phyloP scores from a whole-genome alignment of 2,888 invertebrate genomes.

The Tolmerus cingulatus region DNA sequence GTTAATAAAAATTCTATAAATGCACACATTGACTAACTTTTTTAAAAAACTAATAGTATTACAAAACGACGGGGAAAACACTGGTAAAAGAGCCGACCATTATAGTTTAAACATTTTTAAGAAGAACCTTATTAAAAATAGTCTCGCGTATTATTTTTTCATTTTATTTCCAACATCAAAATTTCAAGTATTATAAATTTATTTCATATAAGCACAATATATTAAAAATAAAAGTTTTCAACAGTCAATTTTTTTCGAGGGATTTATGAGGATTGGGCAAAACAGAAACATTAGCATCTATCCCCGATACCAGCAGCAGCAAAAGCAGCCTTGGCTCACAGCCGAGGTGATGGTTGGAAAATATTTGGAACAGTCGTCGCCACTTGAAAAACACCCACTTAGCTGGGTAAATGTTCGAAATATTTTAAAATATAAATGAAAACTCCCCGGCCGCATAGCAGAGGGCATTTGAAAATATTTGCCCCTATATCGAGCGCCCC shows the following conservation, averaged over 20 bases:
- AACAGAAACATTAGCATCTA: neutral
- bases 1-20: too few relatives aligned
- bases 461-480: constrained; percentile 24
- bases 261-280: neutral
- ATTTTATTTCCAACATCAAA: too few relatives aligned
- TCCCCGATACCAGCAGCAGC: neutral
- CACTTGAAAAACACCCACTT: neutral
- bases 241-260: neutral
- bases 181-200: too few relatives aligned
- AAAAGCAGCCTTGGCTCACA: neutral
- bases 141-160: too few relatives aligned
- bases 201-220: neutral
- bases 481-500: neutral
- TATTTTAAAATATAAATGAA: neutral
- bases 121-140: too few relatives aligned
- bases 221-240: neutral
- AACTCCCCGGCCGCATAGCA: neutral
- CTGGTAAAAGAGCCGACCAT: too few relatives aligned
- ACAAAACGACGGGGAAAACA: too few relatives aligned
- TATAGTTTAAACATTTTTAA: too few relatives aligned
- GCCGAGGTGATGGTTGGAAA: neutral
- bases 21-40: too few relatives aligned
- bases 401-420: neutral
- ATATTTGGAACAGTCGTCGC: neutral
- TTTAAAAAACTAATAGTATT: too few relatives aligned